Base-by-base conservation (phyloP, 2,888 invertebrate genomes). In the Hartigia nigra region DNA sequence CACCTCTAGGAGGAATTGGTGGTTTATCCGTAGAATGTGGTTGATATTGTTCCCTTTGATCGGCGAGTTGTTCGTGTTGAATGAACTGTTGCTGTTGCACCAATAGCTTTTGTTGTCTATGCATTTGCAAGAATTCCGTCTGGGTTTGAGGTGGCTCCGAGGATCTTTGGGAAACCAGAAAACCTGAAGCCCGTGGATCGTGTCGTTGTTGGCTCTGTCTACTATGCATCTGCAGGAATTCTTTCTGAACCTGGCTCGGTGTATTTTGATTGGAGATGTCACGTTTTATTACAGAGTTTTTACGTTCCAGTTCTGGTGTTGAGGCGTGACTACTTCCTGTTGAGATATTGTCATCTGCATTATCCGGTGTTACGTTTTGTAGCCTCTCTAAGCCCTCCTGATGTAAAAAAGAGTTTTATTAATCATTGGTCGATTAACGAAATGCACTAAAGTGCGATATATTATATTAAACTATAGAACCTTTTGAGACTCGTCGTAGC, bases 401-500 rank as follows among this genome's bases (percentile, higher is more conserved):
- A 34, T 3, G 23, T 14, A 34, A 72, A 72, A 72, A 72, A 72
- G 23, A 55, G 9, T 23, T 55, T 55, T 9, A 23, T 55, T 23
- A 2, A 55, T 55, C 0, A 55, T 55, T 23, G 14, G 9, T 55
- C 1, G 14, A 55, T 55, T 23, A 55, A 23, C 5, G 23, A 55
- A 55, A 55, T 55, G 5, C 55, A 55, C 5, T 55, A 55, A 23
- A 23, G 1, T 80, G 31, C 75, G 14, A 31, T n/a, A 70, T 55
- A 76, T 39, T n/a, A 39, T 74, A 77, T 80, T 12, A n/a, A 23
- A 36, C 70, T 76, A 37, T 55, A 77, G 32, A 55, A 94, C 94
- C 92, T 94, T 94, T 85, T 94, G 94, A 11, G 94, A 93, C 81
- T 94, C 94, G 86, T 96, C 95, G 91, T 97, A 97, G 84, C 97